Conservation (phyloP, 2,797 vertebrate genomes). For the Miichthys miiuy region DNA sequence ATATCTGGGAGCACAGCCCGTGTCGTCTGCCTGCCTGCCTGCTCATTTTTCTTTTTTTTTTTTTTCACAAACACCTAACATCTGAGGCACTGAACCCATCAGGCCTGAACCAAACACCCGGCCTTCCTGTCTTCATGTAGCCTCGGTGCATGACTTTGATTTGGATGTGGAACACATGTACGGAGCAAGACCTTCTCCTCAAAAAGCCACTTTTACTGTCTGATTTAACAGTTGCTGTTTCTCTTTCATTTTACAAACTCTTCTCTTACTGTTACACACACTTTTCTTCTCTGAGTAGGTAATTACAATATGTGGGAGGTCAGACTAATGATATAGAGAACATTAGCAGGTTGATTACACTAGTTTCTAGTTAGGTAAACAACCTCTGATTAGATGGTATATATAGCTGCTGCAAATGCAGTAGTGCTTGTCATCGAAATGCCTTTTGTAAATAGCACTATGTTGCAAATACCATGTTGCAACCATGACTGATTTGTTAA, state of each 20-base stretch:
- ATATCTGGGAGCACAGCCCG: conserved; percentile 62
- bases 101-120: conserved; percentile 19
- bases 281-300: not conserved
- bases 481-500: not conserved
- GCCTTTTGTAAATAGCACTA: too few relatives aligned
- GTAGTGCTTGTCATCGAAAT: not conserved
- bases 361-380: conserved; percentile 7
- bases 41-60: not conserved
- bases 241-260: not conserved
- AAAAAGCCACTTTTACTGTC: not conserved
- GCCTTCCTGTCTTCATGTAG: conserved; percentile 21
- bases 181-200: conserved; percentile 11
- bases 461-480: not conserved
- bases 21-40: conserved; percentile 25
- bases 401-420: not conserved
- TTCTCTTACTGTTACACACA: not conserved
- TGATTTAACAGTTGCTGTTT: conserved; percentile 25
- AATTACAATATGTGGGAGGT: conserved; percentile 11
- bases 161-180: conserved; percentile 33
- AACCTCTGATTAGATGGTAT: conserved; percentile 9
- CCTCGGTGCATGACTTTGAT: conserved; percentile 15
- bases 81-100: conserved; percentile 38
- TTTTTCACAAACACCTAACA: conserved; percentile 5
- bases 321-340: conserved; percentile 16
- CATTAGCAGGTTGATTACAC: conserved; percentile 20